A percentile compares a stretch with the other conserved stretches of the same genome.
Conservation (phyloP, 2,797 vertebrate species). For the Tenualosa ilisha region DNA sequence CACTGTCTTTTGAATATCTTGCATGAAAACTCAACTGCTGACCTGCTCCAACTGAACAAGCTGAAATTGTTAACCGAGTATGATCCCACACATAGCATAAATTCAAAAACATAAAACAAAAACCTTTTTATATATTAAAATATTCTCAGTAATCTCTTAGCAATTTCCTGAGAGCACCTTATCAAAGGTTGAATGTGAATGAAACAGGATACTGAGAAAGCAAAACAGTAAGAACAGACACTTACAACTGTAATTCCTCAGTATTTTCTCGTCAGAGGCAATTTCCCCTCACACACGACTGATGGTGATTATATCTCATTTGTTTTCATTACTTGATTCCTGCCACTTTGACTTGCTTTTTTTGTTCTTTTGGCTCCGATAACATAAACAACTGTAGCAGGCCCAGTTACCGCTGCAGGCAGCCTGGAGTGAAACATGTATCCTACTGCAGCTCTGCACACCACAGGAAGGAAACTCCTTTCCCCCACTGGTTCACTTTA, state of each 20-base stretch:
- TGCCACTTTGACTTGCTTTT: background rate
- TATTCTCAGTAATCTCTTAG: background rate
- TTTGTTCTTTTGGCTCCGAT: background rate
- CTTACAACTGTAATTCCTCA: background rate
- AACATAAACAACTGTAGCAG: background rate
- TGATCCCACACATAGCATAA: background rate
- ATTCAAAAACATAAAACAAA: background rate
- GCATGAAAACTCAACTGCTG: background rate
- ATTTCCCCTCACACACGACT: background rate
- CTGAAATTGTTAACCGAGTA: background rate
- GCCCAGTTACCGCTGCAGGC: background rate
- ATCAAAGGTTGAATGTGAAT: background rate
- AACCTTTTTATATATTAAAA: background rate
- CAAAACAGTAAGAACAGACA: background rate
- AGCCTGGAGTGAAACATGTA: background rate
- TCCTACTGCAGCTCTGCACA: background rate
- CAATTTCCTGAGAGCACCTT: background rate
- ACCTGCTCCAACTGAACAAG: background rate
- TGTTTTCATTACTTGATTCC: conserved; percentile 2
- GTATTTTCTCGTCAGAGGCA: conserved; percentile 7
- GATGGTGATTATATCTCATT: conserved; percentile 15
- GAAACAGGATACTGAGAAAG: background rate
- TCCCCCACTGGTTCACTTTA: background rate
- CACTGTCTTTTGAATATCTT: background rate
- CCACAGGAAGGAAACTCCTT: background rate